These are phyloP conservation scores for Chelonoidis abingdonii DNA, from an alignment of 2,113 vertebrate species.

Conservation along the genomic window DNA sequence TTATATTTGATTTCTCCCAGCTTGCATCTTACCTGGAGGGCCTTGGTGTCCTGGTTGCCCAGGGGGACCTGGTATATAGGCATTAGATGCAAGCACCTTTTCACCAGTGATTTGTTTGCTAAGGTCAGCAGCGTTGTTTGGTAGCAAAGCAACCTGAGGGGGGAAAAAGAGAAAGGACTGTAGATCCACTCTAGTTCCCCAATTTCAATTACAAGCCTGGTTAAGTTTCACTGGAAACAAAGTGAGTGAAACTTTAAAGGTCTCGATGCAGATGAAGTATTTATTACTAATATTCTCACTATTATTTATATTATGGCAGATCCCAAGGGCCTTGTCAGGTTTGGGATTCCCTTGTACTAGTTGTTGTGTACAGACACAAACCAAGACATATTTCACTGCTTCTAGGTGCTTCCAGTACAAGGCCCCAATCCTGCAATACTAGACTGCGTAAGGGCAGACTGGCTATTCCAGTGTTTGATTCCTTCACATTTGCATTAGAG, in stretches of 20 bases:
- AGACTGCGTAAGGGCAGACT: background rate
- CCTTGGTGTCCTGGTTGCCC: conserved; percentile 89
- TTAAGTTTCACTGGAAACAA: conserved; percentile 16
- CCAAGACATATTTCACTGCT: background rate
- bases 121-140: conserved; percentile 87
- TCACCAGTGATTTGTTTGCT: conserved; percentile 90
- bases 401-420: no score
- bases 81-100: conserved; percentile 86
- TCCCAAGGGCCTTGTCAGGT: background rate
- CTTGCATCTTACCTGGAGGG: conserved; percentile 85
- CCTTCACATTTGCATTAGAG: background rate
- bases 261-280: background rate
- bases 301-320: background rate
- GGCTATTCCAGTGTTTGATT: background rate
- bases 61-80: conserved; percentile 88
- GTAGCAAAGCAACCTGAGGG: conserved; percentile 88
- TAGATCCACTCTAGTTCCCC: background rate
- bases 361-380: background rate
- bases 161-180: background rate
- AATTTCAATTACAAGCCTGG: background rate
- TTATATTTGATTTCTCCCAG: background rate
- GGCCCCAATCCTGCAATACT: background rate
- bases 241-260: background rate
- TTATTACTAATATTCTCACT: background rate
- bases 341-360: background rate